These are phyloP conservation scores for Petrosia ficiformis DNA, from an alignment of 37 sponge, comb jelly and placozoan genomes.

Conservation along the genomic window DNA sequence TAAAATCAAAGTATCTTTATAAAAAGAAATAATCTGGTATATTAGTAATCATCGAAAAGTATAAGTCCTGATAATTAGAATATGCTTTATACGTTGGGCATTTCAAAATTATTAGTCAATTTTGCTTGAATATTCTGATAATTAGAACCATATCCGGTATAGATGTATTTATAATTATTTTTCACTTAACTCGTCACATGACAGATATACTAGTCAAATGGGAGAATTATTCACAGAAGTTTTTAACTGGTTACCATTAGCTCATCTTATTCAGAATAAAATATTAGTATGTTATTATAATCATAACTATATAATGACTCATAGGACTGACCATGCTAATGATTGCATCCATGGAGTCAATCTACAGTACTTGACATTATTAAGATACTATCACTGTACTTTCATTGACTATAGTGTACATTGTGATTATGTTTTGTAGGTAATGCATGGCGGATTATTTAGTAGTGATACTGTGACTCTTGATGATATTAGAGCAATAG, in stretches of 20 bases:
- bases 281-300: slow-evolving; percentile 77
- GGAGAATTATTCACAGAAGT: slow-evolving; percentile 92
- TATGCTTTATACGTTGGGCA: not conserved
- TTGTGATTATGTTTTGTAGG: too few relatives aligned
- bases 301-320: not conserved
- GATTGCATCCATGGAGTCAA: not conserved
- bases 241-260: slow-evolving; percentile 94
- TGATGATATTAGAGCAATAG: slow-evolving; percentile 81
- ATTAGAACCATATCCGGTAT: too few relatives aligned
- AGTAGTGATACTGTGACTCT: slow-evolving; percentile 79
- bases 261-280: slow-evolving; percentile 75
- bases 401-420: too few relatives aligned
- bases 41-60: too few relatives aligned
- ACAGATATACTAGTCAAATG: slow-evolving; percentile 77
- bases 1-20: slow-evolving; percentile 74
- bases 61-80: not conserved
- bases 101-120: slow-evolving; percentile 1
- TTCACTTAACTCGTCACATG: too few relatives aligned
- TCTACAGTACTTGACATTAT: not conserved
- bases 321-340: too few relatives aligned
- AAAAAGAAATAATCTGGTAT: too few relatives aligned
- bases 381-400: too few relatives aligned
- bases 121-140: too few relatives aligned
- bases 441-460: slow-evolving; percentile 96
- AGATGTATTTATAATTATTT: too few relatives aligned